Evolutionary conservation across 2,797 vertebrate genomes (phyloP).

Genomic region (Enteromius viviparus): DNA sequence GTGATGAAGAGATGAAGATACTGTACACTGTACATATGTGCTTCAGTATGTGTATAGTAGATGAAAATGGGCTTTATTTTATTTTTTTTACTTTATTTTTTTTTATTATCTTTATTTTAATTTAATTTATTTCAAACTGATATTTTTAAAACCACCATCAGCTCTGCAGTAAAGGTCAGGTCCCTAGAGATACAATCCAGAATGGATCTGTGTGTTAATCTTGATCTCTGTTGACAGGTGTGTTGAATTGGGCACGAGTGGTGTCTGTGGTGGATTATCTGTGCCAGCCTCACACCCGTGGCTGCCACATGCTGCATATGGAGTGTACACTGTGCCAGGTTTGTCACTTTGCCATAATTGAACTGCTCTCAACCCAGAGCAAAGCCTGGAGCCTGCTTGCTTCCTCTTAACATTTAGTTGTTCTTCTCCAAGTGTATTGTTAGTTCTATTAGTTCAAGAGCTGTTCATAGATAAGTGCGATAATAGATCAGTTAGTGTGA

Average conservation of each 20-base stretch:
- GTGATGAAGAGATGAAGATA: no score
- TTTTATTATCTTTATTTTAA: no score
- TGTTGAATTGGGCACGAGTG: constrained; percentile 26
- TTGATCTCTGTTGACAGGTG: constrained; percentile 42
- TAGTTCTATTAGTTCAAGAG: background rate
- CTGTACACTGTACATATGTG: no score
- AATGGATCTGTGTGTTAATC: constrained; percentile 36
- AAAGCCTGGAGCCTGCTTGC: background rate
- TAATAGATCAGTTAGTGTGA: background rate
- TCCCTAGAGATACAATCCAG: background rate
- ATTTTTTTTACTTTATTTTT: no score
- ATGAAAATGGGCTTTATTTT: no score
- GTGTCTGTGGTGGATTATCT: background rate
- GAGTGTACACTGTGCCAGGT: constrained; percentile 21
- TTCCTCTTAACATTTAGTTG: constrained; percentile 11
- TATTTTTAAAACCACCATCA: background rate
- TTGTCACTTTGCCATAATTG: constrained; percentile 29
- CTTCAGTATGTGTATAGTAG: no score
- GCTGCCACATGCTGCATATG: constrained; percentile 43
- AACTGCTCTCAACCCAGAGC: constrained; percentile 17
- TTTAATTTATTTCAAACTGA: background rate
- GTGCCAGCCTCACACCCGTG: constrained; percentile 34
- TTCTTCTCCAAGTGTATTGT: background rate
- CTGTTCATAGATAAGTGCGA: background rate
- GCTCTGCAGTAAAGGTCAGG: constrained; percentile 3